Base-by-base conservation (phyloP, 2,888 invertebrate genomes). In the Callimorpha dominula region DNA sequence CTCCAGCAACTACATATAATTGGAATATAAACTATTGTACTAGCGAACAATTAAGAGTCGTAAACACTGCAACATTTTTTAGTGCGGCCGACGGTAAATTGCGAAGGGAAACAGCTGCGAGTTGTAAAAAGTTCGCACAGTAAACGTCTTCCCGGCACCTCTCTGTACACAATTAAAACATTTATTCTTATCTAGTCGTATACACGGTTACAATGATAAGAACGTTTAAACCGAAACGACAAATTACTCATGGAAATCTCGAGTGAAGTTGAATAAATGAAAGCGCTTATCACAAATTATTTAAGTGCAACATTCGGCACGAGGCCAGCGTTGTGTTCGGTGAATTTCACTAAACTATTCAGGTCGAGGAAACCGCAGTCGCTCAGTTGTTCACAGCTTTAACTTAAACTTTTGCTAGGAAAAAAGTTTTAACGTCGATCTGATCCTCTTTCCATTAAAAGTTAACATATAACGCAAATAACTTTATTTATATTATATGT, bases 251-350 rank as follows among this genome's bases (percentile, higher is more conserved):
- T 86, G 74, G 85, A 88, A 89, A 89, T 90, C 88, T 87, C 85
- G 81, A 85, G 86, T 85, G 86, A 90, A 92, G 89, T 92, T 91
- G 88, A 91, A 93, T 93, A 93, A 93, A 94, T 93, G 90, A 93
- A 91, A 91, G 91, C 89, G 90, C 92, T 93, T 93, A 93, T 94
- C 91, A 91, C 91, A 91, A 95, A 94, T 93, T 92, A 95, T 94
- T 93, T 92, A 92, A 91, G 89, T 92, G 93, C 90, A 91, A 92
- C 91, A 92, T 92, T 94, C 92, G 94, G 94, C 92, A 91, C 91
- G 89, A 89, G 92, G 93, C 92, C 93, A 93, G 90, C 88, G 88
- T 87, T 87, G 89, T 90, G 90, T 91, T 91, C 91, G 89, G 85
- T 87, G 91, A 90, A 92, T 92, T 93, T 90, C 89, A 90, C 91